A percentile compares a stretch with the other conserved stretches of the same genome.
phyloP scores from a whole-genome alignment of 1,140 invertebrate species.

The Gryllus bimaculatus region DNA sequence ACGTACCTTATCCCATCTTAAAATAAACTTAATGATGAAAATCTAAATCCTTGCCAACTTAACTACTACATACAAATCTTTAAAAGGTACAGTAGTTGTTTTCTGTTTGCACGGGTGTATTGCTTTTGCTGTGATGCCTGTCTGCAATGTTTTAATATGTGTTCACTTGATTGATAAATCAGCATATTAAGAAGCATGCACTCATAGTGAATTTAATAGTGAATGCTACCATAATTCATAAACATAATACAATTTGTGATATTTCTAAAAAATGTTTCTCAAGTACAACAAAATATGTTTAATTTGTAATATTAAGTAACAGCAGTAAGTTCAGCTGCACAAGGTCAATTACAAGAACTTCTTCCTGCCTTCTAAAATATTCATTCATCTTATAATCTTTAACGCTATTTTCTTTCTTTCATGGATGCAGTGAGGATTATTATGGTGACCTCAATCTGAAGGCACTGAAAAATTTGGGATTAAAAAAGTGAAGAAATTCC shows the following conservation, averaged over 20 bases:
- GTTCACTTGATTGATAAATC: not conserved
- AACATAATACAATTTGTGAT: not conserved
- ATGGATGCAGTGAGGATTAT: conserved; percentile 63
- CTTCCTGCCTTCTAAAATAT: not conserved
- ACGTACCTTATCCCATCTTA: not conserved
- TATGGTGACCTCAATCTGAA: conserved; percentile 74
- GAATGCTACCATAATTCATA: not conserved
- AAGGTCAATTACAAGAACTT: not conserved
- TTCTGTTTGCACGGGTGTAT: not conserved
- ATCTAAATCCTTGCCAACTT: not conserved
- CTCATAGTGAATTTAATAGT: not conserved
- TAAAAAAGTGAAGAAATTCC: conserved; percentile 31
- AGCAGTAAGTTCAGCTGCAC: not conserved
- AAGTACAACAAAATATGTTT: not conserved
- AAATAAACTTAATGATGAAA: not conserved
- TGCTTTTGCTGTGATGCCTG: not conserved
- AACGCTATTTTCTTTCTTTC: conserved; percentile 6
- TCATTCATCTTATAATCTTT: not conserved
- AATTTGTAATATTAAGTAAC: not conserved
- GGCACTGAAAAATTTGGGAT: conserved; percentile 67
- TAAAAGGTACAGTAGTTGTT: conserved; percentile 7
- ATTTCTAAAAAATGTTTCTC: not conserved
- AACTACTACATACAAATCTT: not conserved
- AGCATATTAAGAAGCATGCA: not conserved
- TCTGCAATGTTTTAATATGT: not conserved